These are phyloP conservation scores for Propithecus perrieri DNA, from an alignment of 2,797 vertebrate species.

Conservation along the genomic window DNA sequence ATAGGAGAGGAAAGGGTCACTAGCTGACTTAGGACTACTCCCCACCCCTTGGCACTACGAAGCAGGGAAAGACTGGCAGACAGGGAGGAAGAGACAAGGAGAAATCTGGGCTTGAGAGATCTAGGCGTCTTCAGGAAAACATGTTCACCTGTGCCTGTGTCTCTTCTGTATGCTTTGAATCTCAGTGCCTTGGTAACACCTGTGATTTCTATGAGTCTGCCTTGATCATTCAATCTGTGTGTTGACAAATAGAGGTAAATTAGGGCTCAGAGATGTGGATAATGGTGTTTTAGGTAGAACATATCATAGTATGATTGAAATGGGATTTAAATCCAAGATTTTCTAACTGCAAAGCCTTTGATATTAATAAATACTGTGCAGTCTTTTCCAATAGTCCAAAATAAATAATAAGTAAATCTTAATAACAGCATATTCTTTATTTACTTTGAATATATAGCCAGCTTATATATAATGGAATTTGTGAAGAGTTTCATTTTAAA, in stretches of 20 bases:
- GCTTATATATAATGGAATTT: neutral
- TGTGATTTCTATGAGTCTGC: neutral
- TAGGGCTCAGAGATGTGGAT: neutral
- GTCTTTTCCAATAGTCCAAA: neutral
- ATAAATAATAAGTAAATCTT: neutral
- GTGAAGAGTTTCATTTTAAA: neutral
- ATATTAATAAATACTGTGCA: neutral
- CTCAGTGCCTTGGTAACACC: neutral
- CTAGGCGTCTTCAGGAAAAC: neutral
- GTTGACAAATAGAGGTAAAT: neutral
- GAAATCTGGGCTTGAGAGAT: neutral
- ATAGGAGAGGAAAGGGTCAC: neutral
- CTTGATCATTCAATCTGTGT: neutral
- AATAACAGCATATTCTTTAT: neutral
- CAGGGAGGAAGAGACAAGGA: neutral
- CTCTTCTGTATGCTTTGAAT: neutral
- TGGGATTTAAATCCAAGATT: neutral
- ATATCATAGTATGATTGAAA: neutral
- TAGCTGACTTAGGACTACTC: neutral
- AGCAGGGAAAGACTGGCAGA: neutral
- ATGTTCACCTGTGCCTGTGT: rapidly evolving
- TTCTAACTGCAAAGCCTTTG: neutral
- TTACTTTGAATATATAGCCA: neutral
- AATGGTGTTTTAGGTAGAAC: neutral
- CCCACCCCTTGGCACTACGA: too few relatives aligned